Evolutionary conservation across 1,140 invertebrate species (phyloP).

Genomic region (Drosophila nasuta): DNA sequence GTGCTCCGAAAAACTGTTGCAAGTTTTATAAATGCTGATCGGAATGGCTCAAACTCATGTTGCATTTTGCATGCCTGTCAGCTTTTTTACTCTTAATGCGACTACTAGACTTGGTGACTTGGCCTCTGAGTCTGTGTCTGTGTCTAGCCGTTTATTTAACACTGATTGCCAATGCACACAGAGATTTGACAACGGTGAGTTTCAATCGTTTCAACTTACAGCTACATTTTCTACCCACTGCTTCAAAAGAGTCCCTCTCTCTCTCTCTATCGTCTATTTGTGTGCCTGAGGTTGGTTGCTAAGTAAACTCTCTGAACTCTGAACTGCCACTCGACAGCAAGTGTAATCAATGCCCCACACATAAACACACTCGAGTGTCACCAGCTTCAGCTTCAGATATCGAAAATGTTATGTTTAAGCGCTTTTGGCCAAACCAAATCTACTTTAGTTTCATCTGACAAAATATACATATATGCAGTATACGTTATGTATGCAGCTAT

Average conservation of each 20-base stretch:
- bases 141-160: slow-evolving; percentile 77
- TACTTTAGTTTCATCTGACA: slow-evolving; percentile 32
- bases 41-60: slow-evolving; percentile 41
- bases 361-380: slow-evolving; percentile 17
- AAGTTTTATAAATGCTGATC: slow-evolving; percentile 65
- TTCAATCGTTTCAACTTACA: slow-evolving; percentile 8
- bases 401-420: slow-evolving; percentile 58
- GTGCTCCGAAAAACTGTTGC: slow-evolving; percentile 40
- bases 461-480: not conserved
- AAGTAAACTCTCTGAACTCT: slow-evolving; percentile 67
- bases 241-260: slow-evolving; percentile 5
- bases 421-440: slow-evolving; percentile 45
- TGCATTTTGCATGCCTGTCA: slow-evolving; percentile 60
- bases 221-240: not conserved
- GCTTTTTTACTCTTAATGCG: slow-evolving; percentile 18
- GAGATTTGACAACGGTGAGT: slow-evolving; percentile 61
- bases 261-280: slow-evolving; percentile 25
- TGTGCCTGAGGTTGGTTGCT: slow-evolving; percentile 49
- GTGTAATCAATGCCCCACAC: slow-evolving; percentile 52
- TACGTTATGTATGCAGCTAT: not conserved
- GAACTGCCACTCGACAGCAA: slow-evolving; percentile 36
- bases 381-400: not conserved
- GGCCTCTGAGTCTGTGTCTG: not conserved
- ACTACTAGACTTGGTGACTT: not conserved
- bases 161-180: slow-evolving; percentile 80